Conservation (phyloP, 2,797 vertebrate species). For the Melanotaenia nigrans region DNA sequence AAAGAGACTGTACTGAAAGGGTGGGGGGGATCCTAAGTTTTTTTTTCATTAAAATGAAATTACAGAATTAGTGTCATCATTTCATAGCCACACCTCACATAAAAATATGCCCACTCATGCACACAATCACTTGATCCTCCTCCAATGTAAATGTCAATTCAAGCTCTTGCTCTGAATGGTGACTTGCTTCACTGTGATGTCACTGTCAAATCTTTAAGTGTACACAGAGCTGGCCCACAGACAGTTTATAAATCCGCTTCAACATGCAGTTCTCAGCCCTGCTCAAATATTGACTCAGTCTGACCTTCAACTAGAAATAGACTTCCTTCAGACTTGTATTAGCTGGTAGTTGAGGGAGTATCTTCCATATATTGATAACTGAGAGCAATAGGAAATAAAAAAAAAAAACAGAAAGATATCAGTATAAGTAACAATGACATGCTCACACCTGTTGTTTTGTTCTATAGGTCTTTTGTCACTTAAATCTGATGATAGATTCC, state of each 20-base stretch:
- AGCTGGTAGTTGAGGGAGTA: slow-evolving; percentile 30
- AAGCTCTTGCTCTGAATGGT: slow-evolving; percentile 27
- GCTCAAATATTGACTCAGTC: slow-evolving; percentile 50
- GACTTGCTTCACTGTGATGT: slow-evolving; percentile 30
- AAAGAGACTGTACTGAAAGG: background rate
- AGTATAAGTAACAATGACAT: slow-evolving; percentile 36
- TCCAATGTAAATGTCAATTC: slow-evolving; percentile 52
- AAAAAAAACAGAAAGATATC: slow-evolving; percentile 35
- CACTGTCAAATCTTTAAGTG: slow-evolving; percentile 41
- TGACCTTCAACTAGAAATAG: slow-evolving; percentile 62
- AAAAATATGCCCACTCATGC: background rate
- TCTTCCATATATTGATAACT: slow-evolving; percentile 46
- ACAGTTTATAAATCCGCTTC: slow-evolving; percentile 21
- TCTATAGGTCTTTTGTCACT: slow-evolving; percentile 30
- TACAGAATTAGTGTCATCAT: slow-evolving; percentile 4
- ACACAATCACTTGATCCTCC: slow-evolving; percentile 26
- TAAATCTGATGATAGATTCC: slow-evolving; percentile 51
- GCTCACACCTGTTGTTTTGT: slow-evolving; percentile 27
- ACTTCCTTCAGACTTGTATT: slow-evolving; percentile 47
- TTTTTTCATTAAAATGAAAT: slow-evolving; percentile 19
- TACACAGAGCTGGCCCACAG: slow-evolving; percentile 11
- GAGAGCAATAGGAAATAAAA: slow-evolving; percentile 28
- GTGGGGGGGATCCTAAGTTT: background rate
- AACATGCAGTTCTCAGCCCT: slow-evolving; percentile 18
- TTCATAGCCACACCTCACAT: slow-evolving; percentile 5